Evolutionary conservation across 2,888 invertebrate species (phyloP).

Genomic region (Spodoptera picta): DNA sequence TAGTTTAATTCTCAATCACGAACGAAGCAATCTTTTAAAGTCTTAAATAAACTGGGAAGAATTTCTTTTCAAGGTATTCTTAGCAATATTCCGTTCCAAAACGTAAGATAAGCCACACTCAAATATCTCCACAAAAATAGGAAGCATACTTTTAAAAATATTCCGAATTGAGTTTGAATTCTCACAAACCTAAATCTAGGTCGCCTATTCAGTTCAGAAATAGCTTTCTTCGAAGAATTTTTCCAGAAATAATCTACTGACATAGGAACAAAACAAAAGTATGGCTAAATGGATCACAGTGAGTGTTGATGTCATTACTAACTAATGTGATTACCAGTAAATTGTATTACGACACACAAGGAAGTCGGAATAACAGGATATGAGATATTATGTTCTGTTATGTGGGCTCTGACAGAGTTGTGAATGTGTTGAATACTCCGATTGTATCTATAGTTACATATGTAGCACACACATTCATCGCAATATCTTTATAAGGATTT

Average conservation of each 20-base stretch:
- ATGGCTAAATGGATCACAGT: slow-evolving; percentile 43
- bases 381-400: slow-evolving; percentile 65
- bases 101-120: too few species aligned
- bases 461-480: too few species aligned
- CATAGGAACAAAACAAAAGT: slow-evolving; percentile 23
- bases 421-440: slow-evolving; percentile 24
- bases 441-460: background rate
- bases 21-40: too few species aligned
- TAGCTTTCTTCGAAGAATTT: background rate
- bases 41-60: slow-evolving; percentile 23
- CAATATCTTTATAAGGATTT: too few species aligned
- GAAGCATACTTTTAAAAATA: background rate
- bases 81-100: too few species aligned
- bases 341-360: slow-evolving; percentile 77
- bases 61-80: slow-evolving; percentile 19
- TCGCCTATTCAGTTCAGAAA: slow-evolving; percentile 3
- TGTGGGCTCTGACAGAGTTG: slow-evolving; percentile 35
- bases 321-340: slow-evolving; percentile 81
- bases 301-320: slow-evolving; percentile 74
- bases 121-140: slow-evolving; percentile 10
- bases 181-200: background rate
- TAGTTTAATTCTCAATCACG: too few species aligned
- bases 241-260: slow-evolving; percentile 3
- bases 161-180: background rate
- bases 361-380: slow-evolving; percentile 75